Evolutionary conservation across 2,797 vertebrate genomes (phyloP).

Genomic region (Micrastur ruficollis): DNA sequence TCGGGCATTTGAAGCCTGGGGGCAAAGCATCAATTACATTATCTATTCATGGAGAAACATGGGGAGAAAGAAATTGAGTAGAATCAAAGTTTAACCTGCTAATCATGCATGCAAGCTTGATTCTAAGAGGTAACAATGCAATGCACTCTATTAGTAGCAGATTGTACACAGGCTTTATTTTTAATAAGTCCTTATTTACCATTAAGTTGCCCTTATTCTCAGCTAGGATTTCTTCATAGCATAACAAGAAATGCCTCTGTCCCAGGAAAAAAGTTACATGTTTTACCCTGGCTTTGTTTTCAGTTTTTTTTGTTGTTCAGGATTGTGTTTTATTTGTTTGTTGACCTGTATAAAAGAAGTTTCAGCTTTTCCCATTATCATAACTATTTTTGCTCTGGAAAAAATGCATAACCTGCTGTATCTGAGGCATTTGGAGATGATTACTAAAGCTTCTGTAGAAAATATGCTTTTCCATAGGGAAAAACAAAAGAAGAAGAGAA

Average conservation of each 20-base stretch:
- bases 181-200: neutral
- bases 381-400: neutral
- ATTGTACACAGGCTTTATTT: neutral
- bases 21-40: conserved; percentile 71
- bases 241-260: neutral
- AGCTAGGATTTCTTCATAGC: neutral
- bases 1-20: conserved; percentile 55
- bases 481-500: neutral
- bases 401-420: neutral
- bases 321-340: neutral
- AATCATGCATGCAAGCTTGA: conserved; percentile 40
- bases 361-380: neutral
- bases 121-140: conserved; percentile 31
- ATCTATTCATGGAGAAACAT: conserved; percentile 70
- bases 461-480: neutral
- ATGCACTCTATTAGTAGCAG: conserved; percentile 39
- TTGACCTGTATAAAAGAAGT: neutral
- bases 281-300: neutral
- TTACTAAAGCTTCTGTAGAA: neutral
- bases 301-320: neutral
- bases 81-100: conserved; percentile 53
- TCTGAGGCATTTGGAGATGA: neutral
- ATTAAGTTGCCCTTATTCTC: neutral
- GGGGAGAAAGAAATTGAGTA: conserved; percentile 51
- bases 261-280: neutral